Conservation (phyloP, 2,797 vertebrate genomes). For the Eurystomus glaucurus region DNA sequence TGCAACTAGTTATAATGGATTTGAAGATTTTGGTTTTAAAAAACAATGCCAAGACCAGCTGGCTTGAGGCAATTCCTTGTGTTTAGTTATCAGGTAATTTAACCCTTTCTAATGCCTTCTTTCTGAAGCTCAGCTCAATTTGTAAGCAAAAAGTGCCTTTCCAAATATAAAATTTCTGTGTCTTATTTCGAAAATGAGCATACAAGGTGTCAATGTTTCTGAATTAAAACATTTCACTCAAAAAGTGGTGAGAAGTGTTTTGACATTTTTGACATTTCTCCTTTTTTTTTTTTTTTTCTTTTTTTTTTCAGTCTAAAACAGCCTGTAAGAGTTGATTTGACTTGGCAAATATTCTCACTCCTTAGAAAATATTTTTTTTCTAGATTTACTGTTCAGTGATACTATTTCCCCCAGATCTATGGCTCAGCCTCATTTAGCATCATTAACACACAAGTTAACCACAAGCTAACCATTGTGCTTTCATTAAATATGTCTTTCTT, state of each 20-base stretch:
- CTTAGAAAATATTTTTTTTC: neutral
- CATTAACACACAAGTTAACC: neutral
- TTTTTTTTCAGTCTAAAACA: neutral
- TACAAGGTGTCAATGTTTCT: neutral
- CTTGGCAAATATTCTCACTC: neutral
- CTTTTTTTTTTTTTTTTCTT: neutral
- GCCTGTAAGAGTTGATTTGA: slow-evolving; percentile 12
- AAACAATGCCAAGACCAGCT: neutral
- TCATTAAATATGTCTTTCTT: neutral
- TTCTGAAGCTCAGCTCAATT: neutral
- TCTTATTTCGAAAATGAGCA: neutral
- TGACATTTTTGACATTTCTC: slow-evolving; percentile 17
- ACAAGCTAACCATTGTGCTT: neutral
- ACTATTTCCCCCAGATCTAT: neutral
- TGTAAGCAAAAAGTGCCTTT: neutral
- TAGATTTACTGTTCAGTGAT: neutral
- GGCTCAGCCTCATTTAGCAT: neutral
- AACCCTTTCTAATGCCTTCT: neutral
- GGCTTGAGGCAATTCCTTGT: neutral
- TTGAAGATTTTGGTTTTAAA: slow-evolving; percentile 16
- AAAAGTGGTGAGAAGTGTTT: neutral
- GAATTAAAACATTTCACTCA: neutral
- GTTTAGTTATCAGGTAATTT: neutral
- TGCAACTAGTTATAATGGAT: neutral
- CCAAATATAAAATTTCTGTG: neutral